A percentile compares a stretch with the other conserved stretches of the same genome.
Evolutionary conservation across 2,888 invertebrate species (phyloP).

Genomic region (Polydrusus pterygomalis): DNA sequence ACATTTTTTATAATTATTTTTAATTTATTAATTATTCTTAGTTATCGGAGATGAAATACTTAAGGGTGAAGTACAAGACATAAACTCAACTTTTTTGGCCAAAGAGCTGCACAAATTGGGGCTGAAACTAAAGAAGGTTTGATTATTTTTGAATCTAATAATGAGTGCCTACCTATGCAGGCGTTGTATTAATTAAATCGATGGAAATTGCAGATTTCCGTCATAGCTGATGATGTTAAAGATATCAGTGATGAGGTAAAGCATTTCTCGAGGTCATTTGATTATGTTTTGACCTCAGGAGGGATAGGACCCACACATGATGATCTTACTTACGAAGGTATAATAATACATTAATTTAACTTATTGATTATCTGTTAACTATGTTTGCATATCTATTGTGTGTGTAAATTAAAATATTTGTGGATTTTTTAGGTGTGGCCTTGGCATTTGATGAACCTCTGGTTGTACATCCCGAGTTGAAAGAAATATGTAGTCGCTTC

Average conservation of each 20-base stretch:
- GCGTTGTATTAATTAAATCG: constrained; percentile 28
- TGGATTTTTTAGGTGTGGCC: constrained; percentile 71
- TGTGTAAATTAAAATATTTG: not conserved
- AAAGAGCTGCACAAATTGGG: constrained; percentile 78
- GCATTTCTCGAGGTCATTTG: constrained; percentile 76
- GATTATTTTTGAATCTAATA: constrained; percentile 3
- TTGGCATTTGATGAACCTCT: constrained; percentile 74
- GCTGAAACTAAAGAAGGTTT: constrained; percentile 76
- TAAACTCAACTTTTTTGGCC: constrained; percentile 80
- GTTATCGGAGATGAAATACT: constrained; percentile 88
- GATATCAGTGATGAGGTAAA: constrained; percentile 79
- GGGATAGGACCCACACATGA: constrained; percentile 88
- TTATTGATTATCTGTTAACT: no score
- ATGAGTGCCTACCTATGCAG: no score
- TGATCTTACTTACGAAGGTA: constrained; percentile 83
- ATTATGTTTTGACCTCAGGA: constrained; percentile 83
- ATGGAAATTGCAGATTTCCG: constrained; percentile 74
- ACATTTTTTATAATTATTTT: constrained; percentile 13
- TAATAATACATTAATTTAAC: constrained; percentile 1
- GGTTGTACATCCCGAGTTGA: constrained; percentile 71
- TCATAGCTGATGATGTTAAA: constrained; percentile 79
- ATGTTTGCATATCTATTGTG: not conserved
- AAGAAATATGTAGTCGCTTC: constrained; percentile 71
- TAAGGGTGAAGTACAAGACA: constrained; percentile 81
- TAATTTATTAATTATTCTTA: constrained; percentile 59